Percentiles rank a stretch among this genome's conserved stretches.
Conservation (phyloP, 1,140 invertebrate genomes). For the Drosophila insularis region DNA sequence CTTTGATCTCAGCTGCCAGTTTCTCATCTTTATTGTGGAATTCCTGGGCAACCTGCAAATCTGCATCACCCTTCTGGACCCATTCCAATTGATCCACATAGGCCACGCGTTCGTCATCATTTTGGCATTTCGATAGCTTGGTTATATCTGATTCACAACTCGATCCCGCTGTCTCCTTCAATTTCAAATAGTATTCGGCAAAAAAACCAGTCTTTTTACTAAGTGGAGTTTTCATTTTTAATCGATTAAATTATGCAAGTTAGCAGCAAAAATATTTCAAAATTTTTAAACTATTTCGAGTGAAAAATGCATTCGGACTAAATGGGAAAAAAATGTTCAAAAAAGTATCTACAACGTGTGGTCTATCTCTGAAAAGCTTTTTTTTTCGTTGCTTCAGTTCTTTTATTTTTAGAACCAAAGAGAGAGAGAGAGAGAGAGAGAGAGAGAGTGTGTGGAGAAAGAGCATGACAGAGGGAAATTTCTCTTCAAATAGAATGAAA, state of each 20-base stretch:
- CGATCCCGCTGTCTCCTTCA: conserved; percentile 52
- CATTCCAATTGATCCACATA: conserved; percentile 69
- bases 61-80: conserved; percentile 59
- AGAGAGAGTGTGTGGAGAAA: background rate
- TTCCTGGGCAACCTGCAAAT: conserved; percentile 65
- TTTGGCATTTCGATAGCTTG: conserved; percentile 57
- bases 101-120: conserved; percentile 73
- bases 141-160: conserved; percentile 55
- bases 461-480: background rate
- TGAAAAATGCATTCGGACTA: conserved; percentile 67
- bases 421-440: conserved; percentile 2
- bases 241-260: conserved; percentile 63
- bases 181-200: conserved; percentile 75
- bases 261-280: conserved; percentile 5
- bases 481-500: background rate
- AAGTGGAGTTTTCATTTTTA: conserved; percentile 63
- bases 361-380: conserved; percentile 45
- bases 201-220: conserved; percentile 73
- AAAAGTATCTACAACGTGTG: conserved; percentile 53
- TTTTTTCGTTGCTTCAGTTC: conserved; percentile 16
- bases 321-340: conserved; percentile 33
- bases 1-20: conserved; percentile 87
- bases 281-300: conserved; percentile 24
- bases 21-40: conserved; percentile 85
- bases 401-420: conserved; percentile 64